Conservation (phyloP, 2,888 invertebrate genomes). For the Melipona bicolor region DNA sequence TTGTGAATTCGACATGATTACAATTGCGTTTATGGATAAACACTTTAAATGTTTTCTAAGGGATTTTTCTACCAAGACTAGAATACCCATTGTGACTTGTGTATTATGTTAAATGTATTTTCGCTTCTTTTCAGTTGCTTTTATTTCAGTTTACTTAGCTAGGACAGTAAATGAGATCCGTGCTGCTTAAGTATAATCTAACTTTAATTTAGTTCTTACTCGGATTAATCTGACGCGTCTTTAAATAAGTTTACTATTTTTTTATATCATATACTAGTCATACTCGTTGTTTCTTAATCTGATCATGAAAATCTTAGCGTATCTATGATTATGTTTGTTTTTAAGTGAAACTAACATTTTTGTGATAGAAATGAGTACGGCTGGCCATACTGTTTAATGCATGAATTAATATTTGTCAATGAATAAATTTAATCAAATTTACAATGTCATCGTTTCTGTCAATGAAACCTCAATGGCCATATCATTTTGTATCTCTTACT, state of each 20-base stretch:
- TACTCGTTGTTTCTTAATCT: conserved; percentile 54
- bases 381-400: conserved; percentile 66
- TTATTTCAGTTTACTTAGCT: conserved; percentile 3
- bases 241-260: conserved; percentile 58
- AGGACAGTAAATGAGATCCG: conserved; percentile 6
- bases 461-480: conserved; percentile 25
- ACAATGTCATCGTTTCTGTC: conserved; percentile 16
- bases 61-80: conserved; percentile 24
- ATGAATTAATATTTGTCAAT: conserved; percentile 60
- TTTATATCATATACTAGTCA: conserved; percentile 70
- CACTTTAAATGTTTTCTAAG: conserved; percentile 17
- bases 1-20: conserved; percentile 12
- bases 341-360: conserved; percentile 50
- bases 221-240: conserved; percentile 32
- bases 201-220: conserved; percentile 40
- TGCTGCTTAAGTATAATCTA: conserved; percentile 26
- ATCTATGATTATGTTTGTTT: conserved; percentile 23
- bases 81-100: conserved; percentile 1
- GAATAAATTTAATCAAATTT: conserved; percentile 54
- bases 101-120: conserved; percentile 7
- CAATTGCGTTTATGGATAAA: conserved; percentile 14
- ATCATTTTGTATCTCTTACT: neutral
- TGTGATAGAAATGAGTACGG: conserved; percentile 63
- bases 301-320: conserved; percentile 48
- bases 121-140: conserved; percentile 32